These are phyloP conservation scores for Aix galericulata DNA, from an alignment of 2,113 vertebrate genomes.

Conservation along the genomic window DNA sequence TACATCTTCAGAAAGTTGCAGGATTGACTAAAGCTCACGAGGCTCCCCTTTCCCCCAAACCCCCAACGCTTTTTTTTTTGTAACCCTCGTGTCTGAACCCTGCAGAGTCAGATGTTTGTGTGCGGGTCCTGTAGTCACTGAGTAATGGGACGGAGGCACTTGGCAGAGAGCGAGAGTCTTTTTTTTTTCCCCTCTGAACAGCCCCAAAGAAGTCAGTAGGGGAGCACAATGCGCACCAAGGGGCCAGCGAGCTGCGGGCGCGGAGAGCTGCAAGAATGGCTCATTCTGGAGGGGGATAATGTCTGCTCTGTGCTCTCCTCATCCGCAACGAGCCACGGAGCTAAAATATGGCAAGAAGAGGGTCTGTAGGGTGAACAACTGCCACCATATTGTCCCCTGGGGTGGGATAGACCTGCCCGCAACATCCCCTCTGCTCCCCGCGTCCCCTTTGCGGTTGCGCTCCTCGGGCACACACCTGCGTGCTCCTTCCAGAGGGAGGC, in stretches of 20 bases:
- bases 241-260: background rate
- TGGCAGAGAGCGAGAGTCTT: background rate
- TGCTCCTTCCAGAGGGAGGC: background rate
- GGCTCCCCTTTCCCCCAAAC: background rate
- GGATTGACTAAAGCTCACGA: accelerated
- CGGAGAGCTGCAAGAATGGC: accelerated
- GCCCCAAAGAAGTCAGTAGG: background rate
- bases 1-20: background rate
- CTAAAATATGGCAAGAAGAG: accelerated
- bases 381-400: background rate
- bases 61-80: background rate
- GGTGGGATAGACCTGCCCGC: background rate
- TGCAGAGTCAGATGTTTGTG: background rate
- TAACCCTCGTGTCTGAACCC: background rate
- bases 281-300: accelerated
- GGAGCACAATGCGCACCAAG: accelerated
- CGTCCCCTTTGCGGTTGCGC: accelerated
- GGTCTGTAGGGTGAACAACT: background rate
- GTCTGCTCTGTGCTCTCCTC: background rate
- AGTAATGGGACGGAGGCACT: background rate
- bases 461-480: accelerated
- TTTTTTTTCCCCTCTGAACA: background rate
- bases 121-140: background rate
- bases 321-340: background rate
- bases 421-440: background rate